Base-by-base conservation (phyloP, 2,113 vertebrate species). In the Epinephelus lanceolatus region DNA sequence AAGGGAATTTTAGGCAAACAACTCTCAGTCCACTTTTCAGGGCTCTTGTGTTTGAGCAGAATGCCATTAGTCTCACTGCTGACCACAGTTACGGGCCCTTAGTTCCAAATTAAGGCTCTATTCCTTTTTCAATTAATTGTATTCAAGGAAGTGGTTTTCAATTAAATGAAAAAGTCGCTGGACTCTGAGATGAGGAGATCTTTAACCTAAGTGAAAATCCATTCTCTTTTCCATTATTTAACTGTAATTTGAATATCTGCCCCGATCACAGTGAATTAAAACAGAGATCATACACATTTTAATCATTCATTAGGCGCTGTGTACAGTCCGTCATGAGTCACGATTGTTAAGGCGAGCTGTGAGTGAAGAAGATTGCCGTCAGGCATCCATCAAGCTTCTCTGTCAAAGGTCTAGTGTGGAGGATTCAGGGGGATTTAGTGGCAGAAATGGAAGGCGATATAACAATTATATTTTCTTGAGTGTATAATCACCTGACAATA, bases 81-180 rank as follows among this genome's bases (percentile, higher is more conserved):
- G 93, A 94, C 93, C 92, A 90, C 91, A 86, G 92, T 93, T 91
- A 92, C 91, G 90, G 90, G 77, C 90, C 90, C 94, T 92, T 91
- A 91, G 89, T 88, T 94, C 89, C 90, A 91, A 93, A 94, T 94
- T 91, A 94, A 90, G 86, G 83, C 87, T 91, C 91, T 83, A 86
- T 91, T 88, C 91, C 90, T 86, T 89, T 92, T 94, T 92, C 92
- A 93, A 91, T 93, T 94, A 93, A 93, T 91, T 91, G 88, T 78
- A 91, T 93, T 94, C 63, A 37, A 86, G 92, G 92, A 94, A 90
- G 92, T 86, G 89, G 84, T 88, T 93, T 92, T 89, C 93, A 84
- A 87, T 93, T 93, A 91, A 87, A 92, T 89, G 85, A 90, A 90
- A 92, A 94, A 94, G 89, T 92, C 56, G 83, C 85, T 83, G 85